Percentiles rank a stretch among this genome's conserved stretches.
These are phyloP conservation scores for Drosophila murphyi DNA, from an alignment of 1,140 invertebrate genomes.

Conservation along the genomic window DNA sequence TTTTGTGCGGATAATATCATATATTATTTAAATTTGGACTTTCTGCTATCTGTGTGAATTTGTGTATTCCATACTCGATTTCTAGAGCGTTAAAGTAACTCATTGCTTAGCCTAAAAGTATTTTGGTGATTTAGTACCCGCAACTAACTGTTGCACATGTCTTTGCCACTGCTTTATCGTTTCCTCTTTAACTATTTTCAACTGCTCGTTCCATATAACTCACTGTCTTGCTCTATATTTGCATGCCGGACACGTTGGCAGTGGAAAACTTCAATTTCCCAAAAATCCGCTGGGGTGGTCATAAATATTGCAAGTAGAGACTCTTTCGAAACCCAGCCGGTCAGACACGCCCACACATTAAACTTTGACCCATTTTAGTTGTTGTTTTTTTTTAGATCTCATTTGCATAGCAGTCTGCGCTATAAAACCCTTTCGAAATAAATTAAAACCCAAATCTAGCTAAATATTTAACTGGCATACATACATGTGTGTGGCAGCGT, in stretches of 20 bases:
- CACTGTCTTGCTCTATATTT: neutral
- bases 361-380: constrained; percentile 66
- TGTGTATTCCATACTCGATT: no score
- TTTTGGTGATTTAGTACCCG: neutral
- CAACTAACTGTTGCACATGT: constrained; percentile 15
- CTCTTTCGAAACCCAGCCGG: constrained; percentile 9
- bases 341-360: constrained; percentile 56
- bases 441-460: constrained; percentile 72
- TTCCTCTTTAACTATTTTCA: neutral
- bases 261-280: constrained; percentile 31
- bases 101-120: neutral
- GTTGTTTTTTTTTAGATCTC: constrained; percentile 28
- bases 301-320: constrained; percentile 54
- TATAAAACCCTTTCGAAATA: constrained; percentile 63
- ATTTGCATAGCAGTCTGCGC: constrained; percentile 61
- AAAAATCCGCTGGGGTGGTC: constrained; percentile 21
- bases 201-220: neutral
- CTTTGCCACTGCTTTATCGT: neutral
- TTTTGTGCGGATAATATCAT: no score
- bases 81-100: no score
- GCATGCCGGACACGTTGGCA: constrained; percentile 35
- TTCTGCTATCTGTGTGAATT: no score
- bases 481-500: constrained; percentile 10
- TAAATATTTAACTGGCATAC: constrained; percentile 69
- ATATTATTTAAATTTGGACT: neutral